Percentiles rank a stretch among this genome's conserved stretches.
phyloP scores from a whole-genome alignment of 2,113 vertebrate genomes.

The Sialia sialis region DNA sequence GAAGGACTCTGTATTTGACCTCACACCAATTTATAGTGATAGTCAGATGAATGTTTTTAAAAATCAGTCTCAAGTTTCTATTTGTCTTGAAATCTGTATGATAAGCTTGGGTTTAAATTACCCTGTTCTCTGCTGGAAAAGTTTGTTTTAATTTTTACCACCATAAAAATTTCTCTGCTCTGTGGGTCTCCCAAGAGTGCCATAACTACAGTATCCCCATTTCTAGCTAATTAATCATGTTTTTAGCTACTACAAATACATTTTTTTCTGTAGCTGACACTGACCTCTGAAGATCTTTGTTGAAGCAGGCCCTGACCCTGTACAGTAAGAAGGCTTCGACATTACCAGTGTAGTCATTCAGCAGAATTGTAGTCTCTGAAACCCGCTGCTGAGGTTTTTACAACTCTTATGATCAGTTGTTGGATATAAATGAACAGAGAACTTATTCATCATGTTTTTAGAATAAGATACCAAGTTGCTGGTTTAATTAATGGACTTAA shows the following conservation, averaged over 20 bases:
- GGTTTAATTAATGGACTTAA: background rate
- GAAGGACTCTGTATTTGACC: background rate
- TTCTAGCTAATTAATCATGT: background rate
- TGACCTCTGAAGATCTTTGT: background rate
- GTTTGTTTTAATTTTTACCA: background rate
- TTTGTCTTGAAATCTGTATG: background rate
- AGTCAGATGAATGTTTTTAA: background rate
- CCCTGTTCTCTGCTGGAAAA: background rate
- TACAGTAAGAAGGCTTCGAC: background rate
- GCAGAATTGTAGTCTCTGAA: background rate
- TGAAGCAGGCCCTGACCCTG: background rate
- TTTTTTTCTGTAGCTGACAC: background rate
- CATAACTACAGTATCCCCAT: background rate
- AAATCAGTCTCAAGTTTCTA: background rate
- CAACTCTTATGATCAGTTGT: background rate
- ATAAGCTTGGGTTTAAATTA: background rate
- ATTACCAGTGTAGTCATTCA: background rate
- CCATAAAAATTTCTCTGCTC: background rate
- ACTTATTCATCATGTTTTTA: background rate
- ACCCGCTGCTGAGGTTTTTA: background rate
- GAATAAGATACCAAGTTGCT: background rate
- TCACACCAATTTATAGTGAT: background rate
- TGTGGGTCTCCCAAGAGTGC: background rate
- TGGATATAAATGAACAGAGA: background rate
- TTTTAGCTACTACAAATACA: background rate